Conservation (phyloP, 2,797 vertebrate genomes). For the Sebastes oblongus region DNA sequence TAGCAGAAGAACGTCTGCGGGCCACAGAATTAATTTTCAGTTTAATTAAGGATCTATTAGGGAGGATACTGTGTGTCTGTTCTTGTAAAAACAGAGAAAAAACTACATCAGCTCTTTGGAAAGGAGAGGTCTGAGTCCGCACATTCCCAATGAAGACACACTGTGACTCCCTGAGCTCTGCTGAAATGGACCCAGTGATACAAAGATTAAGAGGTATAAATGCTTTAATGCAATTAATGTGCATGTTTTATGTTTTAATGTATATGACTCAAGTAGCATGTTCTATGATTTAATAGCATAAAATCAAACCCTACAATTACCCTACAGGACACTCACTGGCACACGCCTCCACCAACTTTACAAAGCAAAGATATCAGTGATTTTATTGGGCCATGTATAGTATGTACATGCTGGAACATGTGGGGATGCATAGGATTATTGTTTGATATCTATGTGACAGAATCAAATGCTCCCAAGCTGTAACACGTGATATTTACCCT, state of each 20-base stretch:
- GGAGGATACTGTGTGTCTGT: slow-evolving; percentile 30
- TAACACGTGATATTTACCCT: neutral
- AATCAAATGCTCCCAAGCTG: neutral
- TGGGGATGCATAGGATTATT: neutral
- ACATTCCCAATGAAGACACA: slow-evolving; percentile 48
- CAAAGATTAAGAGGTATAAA: neutral
- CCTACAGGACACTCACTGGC: neutral
- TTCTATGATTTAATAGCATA: neutral
- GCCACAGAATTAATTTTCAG: neutral
- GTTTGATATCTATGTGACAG: neutral
- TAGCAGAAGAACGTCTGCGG: neutral
- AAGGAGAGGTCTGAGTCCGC: slow-evolving; percentile 33
- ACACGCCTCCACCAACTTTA: neutral
- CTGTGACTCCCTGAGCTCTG: slow-evolving; percentile 28
- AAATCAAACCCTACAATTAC: neutral
- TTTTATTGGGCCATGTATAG: neutral
- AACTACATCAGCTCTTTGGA: slow-evolving; percentile 28
- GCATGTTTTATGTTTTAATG: neutral
- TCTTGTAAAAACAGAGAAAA: slow-evolving; percentile 28
- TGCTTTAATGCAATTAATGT: neutral
- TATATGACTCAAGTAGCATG: neutral
- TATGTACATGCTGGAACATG: neutral
- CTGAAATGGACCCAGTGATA: neutral
- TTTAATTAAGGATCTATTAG: slow-evolving; percentile 46
- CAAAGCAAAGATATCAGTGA: neutral